Percentiles rank a stretch among this genome's conserved stretches.
Evolutionary conservation across 2,888 invertebrate genomes (phyloP).

Genomic region (Meganola albula): DNA sequence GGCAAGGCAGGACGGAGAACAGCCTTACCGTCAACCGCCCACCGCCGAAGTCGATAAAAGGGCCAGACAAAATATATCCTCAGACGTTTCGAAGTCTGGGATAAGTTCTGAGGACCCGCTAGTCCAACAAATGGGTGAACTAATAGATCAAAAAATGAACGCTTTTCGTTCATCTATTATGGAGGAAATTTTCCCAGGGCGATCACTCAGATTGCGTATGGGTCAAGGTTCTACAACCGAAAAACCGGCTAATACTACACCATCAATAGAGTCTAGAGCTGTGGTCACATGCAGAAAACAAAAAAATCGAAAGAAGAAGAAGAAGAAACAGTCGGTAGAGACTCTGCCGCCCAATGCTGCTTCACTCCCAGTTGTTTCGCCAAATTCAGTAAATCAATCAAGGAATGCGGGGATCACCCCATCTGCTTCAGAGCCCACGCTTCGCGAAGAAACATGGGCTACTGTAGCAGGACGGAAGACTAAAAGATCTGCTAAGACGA

Average conservation of each 20-base stretch:
- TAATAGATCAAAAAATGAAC: neutral
- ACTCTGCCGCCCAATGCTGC: neutral
- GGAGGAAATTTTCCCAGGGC: neutral
- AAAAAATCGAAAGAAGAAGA: neutral
- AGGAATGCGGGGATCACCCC: too few relatives aligned
- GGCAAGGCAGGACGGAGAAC: neutral
- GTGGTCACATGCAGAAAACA: neutral
- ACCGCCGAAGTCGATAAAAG: neutral
- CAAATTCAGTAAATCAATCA: neutral
- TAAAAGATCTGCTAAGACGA: too few relatives aligned
- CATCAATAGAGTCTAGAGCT: neutral
- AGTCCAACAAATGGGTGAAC: neutral
- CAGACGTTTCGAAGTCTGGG: neutral
- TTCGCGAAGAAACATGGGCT: too few relatives aligned
- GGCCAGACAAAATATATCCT: too few relatives aligned
- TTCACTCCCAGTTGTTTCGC: neutral
- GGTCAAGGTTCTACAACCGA: neutral
- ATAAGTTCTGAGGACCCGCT: neutral
- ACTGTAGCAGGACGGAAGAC: too few relatives aligned
- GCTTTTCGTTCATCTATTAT: neutral
- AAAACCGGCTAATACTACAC: neutral
- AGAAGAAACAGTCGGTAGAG: neutral
- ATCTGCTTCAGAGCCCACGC: too few relatives aligned
- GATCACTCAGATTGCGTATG: neutral
- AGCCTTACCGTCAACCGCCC: neutral